phyloP scores from a whole-genome alignment of 1,140 invertebrate species.

The Drosophila athabasca region DNA sequence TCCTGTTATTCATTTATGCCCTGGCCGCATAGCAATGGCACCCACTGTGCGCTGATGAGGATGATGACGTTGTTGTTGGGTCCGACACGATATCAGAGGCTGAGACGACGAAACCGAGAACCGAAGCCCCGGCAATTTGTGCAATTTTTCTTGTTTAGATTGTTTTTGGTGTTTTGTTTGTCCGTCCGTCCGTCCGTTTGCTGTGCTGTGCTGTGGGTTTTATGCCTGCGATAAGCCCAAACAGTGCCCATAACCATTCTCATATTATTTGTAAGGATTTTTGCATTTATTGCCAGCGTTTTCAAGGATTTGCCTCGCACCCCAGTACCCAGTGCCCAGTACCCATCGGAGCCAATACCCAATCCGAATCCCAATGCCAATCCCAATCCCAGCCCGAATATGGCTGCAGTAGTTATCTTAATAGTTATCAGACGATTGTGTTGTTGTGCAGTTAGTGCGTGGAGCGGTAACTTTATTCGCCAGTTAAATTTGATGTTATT shows the following conservation, averaged over 20 bases:
- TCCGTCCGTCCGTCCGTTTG: conserved; percentile 10
- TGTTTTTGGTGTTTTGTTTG: conserved; percentile 62
- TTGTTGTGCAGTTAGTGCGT: conserved; percentile 53
- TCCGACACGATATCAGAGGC: conserved; percentile 38
- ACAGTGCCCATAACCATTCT: conserved; percentile 74
- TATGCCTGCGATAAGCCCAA: conserved; percentile 77
- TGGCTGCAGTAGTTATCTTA: conserved; percentile 73
- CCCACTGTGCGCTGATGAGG: conserved; percentile 37
- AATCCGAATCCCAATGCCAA: neutral
- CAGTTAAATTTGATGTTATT: conserved; percentile 70
- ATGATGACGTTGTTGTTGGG: conserved; percentile 53
- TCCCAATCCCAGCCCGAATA: conserved; percentile 44
- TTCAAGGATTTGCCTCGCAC: conserved; percentile 65
- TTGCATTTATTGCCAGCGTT: conserved; percentile 78
- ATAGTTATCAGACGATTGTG: conserved; percentile 74
- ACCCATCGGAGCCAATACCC: conserved; percentile 1
- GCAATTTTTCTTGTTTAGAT: conserved; percentile 80
- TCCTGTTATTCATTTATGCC: neutral
- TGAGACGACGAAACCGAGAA: conserved; percentile 43
- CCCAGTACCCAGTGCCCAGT: neutral
- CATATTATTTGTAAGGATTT: conserved; percentile 82
- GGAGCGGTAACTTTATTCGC: conserved; percentile 59
- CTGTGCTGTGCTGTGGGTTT: conserved; percentile 45
- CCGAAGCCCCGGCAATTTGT: conserved; percentile 73
- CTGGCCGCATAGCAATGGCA: neutral